A percentile compares a stretch with the other conserved stretches of the same genome.
Conservation (phyloP, 2,113 vertebrate species). For the Spea multiplicata region DNA sequence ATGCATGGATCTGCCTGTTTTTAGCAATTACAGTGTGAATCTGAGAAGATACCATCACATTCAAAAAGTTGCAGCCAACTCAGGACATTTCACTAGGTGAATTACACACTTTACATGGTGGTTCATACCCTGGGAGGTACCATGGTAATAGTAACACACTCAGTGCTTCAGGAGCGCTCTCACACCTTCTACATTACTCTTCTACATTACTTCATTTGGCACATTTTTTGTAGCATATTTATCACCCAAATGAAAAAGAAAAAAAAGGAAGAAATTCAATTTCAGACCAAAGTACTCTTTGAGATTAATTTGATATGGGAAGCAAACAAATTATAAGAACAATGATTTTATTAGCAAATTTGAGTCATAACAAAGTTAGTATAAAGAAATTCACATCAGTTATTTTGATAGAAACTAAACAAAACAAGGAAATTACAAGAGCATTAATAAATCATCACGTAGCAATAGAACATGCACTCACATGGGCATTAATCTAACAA, state of each 20-base stretch:
- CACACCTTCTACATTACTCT: too few species aligned
- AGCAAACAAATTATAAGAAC: constrained; percentile 15
- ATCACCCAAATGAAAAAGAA: neutral
- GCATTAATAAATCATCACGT: constrained; percentile 16
- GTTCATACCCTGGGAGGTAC: too few species aligned
- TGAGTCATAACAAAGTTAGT: constrained; percentile 18
- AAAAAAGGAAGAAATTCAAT: neutral
- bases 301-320: constrained; percentile 16
- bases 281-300: neutral
- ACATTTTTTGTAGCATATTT: neutral
- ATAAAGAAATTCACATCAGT: constrained; percentile 12
- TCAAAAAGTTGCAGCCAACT: too few species aligned
- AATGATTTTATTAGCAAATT: neutral
- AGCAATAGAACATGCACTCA: constrained; percentile 5
- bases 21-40: too few species aligned
- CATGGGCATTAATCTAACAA: constrained; percentile 1
- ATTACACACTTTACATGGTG: too few species aligned
- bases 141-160: too few species aligned
- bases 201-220: neutral
- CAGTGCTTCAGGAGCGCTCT: too few species aligned
- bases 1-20: too few species aligned
- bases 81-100: too few species aligned
- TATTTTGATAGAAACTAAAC: constrained; percentile 29
- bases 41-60: too few species aligned
- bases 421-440: constrained; percentile 24